Conservation (phyloP, 2,113 vertebrate genomes). For the Pygoscelis adeliae region DNA sequence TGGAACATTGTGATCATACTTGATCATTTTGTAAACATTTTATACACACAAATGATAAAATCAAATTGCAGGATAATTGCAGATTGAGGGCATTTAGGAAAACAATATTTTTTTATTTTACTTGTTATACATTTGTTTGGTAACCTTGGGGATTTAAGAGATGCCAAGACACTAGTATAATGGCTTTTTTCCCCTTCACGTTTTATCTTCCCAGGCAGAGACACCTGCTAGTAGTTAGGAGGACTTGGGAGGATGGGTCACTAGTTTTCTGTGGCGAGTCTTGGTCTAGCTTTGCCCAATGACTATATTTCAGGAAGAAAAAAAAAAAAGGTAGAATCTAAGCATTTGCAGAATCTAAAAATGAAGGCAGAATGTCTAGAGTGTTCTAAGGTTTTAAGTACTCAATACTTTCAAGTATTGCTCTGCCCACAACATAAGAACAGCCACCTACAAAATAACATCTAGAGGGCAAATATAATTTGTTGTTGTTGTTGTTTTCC, state of each 20-base stretch:
- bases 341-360: background rate
- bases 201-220: background rate
- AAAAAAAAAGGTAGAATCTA: background rate
- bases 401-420: background rate
- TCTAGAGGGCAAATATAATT: background rate
- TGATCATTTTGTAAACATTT: conserved; percentile 19
- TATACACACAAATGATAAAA: background rate
- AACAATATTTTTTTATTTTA: background rate
- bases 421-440: background rate
- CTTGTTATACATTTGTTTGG: background rate
- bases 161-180: background rate
- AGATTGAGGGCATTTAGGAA: background rate
- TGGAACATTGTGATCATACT: background rate
- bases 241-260: background rate
- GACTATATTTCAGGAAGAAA: background rate
- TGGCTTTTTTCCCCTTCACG: fast-evolving
- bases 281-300: background rate
- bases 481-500: background rate
- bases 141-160: background rate
- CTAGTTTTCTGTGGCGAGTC: background rate
- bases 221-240: background rate
- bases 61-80: background rate
- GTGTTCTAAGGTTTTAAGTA: background rate
- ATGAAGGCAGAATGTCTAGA: background rate
- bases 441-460: background rate